phyloP scores from a whole-genome alignment of 2,797 vertebrate genomes.

The Rhabdophis nuchalis region DNA sequence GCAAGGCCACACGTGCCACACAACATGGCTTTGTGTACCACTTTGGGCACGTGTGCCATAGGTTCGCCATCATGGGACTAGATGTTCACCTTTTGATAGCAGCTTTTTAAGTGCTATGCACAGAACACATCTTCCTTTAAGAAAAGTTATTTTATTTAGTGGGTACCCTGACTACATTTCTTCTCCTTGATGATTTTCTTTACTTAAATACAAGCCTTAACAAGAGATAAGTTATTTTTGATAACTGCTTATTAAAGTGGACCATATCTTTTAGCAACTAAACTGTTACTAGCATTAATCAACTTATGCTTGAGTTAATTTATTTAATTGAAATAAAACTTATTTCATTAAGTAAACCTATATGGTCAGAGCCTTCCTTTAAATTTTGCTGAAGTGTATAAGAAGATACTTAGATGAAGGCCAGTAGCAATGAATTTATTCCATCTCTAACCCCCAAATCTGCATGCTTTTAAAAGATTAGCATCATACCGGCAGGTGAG shows the following conservation, averaged over 20 bases:
- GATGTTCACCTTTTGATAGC: not conserved
- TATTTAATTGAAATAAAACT: not conserved
- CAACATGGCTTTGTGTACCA: no score
- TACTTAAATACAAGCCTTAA: constrained; percentile 53
- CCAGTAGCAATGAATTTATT: not conserved
- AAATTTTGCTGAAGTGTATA: not conserved
- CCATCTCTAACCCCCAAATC: no score
- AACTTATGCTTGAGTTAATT: not conserved
- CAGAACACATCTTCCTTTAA: constrained; percentile 36
- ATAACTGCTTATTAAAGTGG: constrained; percentile 41
- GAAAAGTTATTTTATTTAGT: constrained; percentile 46
- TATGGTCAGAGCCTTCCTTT: not conserved
- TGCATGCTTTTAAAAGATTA: not conserved
- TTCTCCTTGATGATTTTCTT: constrained; percentile 44
- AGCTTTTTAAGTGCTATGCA: constrained; percentile 30
- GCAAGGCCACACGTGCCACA: no score
- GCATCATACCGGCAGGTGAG: not conserved
- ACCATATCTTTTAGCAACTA: not conserved
- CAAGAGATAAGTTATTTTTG: constrained; percentile 43
- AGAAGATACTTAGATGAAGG: not conserved
- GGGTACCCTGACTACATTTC: constrained; percentile 27
- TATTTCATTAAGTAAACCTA: not conserved
- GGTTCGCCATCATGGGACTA: not conserved
- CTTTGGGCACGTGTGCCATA: no score
- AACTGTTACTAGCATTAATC: not conserved